A percentile compares a stretch with the other conserved stretches of the same genome.
Evolutionary conservation across 2,113 vertebrate genomes (phyloP).

Genomic region (Aptenodytes patagonicus): DNA sequence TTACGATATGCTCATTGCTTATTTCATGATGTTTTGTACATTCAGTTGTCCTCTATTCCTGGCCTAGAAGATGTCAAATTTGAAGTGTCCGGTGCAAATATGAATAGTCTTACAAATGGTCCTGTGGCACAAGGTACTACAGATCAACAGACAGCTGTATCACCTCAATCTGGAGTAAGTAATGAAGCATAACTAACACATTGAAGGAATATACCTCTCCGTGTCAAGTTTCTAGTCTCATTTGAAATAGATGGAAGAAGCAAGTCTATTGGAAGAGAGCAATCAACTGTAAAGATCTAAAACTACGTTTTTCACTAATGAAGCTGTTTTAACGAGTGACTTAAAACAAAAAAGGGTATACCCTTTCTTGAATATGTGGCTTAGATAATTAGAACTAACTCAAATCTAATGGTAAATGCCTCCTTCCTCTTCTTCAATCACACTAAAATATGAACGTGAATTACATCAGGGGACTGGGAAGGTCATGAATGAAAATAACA

Average conservation of each 20-base stretch:
- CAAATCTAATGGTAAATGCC: not conserved
- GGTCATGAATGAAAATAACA: not conserved
- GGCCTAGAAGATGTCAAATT: constrained; percentile 91
- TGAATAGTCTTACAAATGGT: constrained; percentile 72
- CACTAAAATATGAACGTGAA: not conserved
- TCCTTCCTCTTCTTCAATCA: not conserved
- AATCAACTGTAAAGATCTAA: not conserved
- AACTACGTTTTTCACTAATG: not conserved
- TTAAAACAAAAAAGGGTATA: not conserved
- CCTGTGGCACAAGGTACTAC: constrained; percentile 59
- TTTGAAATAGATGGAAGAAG: not conserved
- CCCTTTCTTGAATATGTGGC: not conserved
- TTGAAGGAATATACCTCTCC: not conserved
- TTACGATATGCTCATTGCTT: not conserved
- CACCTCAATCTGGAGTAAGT: constrained; percentile 69
- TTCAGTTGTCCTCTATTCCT: constrained; percentile 94
- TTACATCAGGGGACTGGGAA: not conserved
- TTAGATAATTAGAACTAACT: not conserved
- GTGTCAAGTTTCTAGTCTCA: not conserved
- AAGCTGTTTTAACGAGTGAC: not conserved
- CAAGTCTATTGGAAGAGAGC: not conserved
- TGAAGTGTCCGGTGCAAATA: constrained; percentile 72
- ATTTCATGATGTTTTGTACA: not conserved
- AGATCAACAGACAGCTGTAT: constrained; percentile 37
- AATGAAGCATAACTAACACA: not conserved